These are phyloP conservation scores for Ceratina australensis DNA, from an alignment of 1,140 invertebrate genomes.

Conservation along the genomic window DNA sequence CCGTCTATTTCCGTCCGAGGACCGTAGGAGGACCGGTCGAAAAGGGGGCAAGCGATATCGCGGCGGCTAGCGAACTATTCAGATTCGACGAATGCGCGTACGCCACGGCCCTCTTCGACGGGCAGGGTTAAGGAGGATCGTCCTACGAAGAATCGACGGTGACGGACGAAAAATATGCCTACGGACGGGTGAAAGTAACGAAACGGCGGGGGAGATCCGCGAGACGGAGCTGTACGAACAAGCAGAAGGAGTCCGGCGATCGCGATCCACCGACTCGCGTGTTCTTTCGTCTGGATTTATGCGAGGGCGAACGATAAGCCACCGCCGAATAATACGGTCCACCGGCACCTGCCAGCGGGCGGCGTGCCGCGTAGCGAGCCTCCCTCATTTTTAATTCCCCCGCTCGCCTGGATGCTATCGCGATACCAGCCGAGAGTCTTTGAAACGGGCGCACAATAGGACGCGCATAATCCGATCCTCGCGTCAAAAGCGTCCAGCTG, in stretches of 20 bases:
- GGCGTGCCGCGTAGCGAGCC: slow-evolving; percentile 20
- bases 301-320: slow-evolving; percentile 58
- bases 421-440: slow-evolving; percentile 43
- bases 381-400: slow-evolving; percentile 60
- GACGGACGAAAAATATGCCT: slow-evolving; percentile 30
- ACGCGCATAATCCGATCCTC: slow-evolving; percentile 19
- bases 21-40: slow-evolving; percentile 54
- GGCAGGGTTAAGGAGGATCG: no score
- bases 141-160: neutral
- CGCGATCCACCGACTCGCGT: slow-evolving; percentile 41
- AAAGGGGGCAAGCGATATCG: slow-evolving; percentile 45
- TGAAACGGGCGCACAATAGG: slow-evolving; percentile 57
- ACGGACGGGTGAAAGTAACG: slow-evolving; percentile 6
- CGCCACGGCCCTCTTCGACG: no score
- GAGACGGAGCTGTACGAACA: slow-evolving; percentile 16
- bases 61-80: slow-evolving; percentile 39
- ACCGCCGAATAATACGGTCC: slow-evolving; percentile 61
- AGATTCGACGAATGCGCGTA: neutral
- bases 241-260: slow-evolving; percentile 4
- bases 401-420: slow-evolving; percentile 60
- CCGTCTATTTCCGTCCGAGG: slow-evolving; percentile 62
- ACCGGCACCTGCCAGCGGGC: slow-evolving; percentile 61
- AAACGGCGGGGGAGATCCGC: neutral
- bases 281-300: slow-evolving; percentile 53
- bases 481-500: slow-evolving; percentile 54